A percentile compares a stretch with the other conserved stretches of the same genome.
Conservation (phyloP, 2,888 invertebrate species). For the Allygus modestus region DNA sequence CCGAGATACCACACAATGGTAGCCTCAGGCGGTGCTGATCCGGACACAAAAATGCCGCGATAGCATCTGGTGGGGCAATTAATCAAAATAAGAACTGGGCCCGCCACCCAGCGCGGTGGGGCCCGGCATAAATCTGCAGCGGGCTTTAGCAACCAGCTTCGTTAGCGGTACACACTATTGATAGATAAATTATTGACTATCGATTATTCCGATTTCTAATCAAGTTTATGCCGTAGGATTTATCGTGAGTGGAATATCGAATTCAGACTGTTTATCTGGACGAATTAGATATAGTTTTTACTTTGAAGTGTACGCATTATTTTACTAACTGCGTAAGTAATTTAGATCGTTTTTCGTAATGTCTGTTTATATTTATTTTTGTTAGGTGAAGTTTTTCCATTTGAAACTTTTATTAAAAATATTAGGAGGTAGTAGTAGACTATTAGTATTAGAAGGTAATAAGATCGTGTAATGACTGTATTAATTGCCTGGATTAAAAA, state of each 20-base stretch:
- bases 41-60: slow-evolving; percentile 30
- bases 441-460: no score
- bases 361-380: no score
- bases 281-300: no score
- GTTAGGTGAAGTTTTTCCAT: no score
- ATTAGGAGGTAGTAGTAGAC: no score
- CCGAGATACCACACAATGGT: slow-evolving; percentile 30
- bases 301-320: no score
- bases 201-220: slow-evolving; percentile 39
- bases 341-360: no score
- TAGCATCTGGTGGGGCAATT: slow-evolving; percentile 24
- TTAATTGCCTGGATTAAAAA: no score
- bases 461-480: no score
- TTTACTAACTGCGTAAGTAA: no score
- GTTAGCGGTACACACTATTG: slow-evolving; percentile 23
- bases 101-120: not conserved
- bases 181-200: slow-evolving; percentile 28
- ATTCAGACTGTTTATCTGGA: no score
- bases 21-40: slow-evolving; percentile 1
- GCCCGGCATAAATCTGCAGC: slow-evolving; percentile 17
- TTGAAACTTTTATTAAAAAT: no score
- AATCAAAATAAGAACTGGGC: slow-evolving; percentile 45
- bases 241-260: not conserved
- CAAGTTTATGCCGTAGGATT: slow-evolving; percentile 16
- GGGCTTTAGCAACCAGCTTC: not conserved